Percentiles rank a stretch among this genome's conserved stretches.
Evolutionary conservation across 1,140 invertebrate genomes (phyloP).

Genomic region (Drosophila pectinifera): DNA sequence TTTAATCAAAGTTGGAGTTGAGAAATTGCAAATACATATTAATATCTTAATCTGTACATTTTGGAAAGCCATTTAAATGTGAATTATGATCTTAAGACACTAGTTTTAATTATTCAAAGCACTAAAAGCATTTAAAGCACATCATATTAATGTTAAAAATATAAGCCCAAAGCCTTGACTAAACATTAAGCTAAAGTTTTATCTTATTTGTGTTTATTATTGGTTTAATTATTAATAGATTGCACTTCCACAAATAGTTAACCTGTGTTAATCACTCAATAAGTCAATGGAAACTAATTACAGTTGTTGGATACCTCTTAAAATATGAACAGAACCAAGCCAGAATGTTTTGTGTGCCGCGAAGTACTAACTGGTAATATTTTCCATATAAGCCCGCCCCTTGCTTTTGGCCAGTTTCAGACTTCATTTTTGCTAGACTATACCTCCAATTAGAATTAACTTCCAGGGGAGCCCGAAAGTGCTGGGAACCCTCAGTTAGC

Average conservation of each 20-base stretch:
- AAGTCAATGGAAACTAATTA: neutral
- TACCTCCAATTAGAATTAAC: slow-evolving; percentile 14
- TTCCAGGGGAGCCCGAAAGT: neutral
- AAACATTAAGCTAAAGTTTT: neutral
- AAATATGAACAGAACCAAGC: neutral
- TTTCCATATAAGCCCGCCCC: neutral
- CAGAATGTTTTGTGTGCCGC: too few species aligned
- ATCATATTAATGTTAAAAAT: too few species aligned
- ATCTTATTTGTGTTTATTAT: neutral
- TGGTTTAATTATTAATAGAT: slow-evolving; percentile 14
- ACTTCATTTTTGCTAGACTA: neutral
- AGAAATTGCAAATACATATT: neutral
- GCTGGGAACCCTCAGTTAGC: neutral
- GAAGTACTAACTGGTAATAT: neutral
- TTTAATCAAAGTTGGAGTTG: neutral
- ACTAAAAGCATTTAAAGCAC: too few species aligned
- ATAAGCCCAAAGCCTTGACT: too few species aligned
- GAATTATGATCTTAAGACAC: too few species aligned
- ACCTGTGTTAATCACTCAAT: neutral
- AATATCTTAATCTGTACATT: neutral
- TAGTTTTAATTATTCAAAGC: too few species aligned
- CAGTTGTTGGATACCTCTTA: neutral
- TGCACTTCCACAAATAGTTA: slow-evolving; percentile 1
- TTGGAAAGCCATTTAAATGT: neutral
- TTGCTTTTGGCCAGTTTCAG: neutral